These are phyloP conservation scores for Pseudanteris insignis DNA, from an alignment of 2,888 invertebrate genomes.

Conservation along the genomic window DNA sequence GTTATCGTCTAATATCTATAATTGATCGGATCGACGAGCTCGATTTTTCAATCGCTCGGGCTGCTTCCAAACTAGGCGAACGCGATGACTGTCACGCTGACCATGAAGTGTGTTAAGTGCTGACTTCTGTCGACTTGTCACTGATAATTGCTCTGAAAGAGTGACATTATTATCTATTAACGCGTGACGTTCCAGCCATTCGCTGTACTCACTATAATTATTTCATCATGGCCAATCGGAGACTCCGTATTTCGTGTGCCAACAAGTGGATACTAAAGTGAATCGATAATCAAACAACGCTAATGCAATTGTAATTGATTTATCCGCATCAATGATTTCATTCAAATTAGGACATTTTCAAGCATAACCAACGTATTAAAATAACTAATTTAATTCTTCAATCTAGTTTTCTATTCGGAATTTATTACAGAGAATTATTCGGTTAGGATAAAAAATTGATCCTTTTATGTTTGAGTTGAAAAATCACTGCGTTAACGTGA, in stretches of 20 bases:
- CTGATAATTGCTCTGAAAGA: slow-evolving; percentile 41
- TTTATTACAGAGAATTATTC: too few relatives aligned
- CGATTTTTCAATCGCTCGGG: neutral
- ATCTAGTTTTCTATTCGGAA: too few relatives aligned
- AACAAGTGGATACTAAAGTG: slow-evolving; percentile 14
- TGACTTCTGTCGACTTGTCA: slow-evolving; percentile 43
- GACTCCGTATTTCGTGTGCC: slow-evolving; percentile 12
- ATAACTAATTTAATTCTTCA: too few relatives aligned
- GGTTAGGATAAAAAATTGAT: too few relatives aligned
- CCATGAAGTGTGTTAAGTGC: slow-evolving; percentile 44
- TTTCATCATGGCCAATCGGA: slow-evolving; percentile 32
- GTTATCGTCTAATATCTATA: slow-evolving; percentile 30
- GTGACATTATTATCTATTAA: slow-evolving; percentile 42
- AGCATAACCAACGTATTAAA: too few relatives aligned
- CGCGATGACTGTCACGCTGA: slow-evolving; percentile 42
- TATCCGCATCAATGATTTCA: too few relatives aligned
- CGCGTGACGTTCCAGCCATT: slow-evolving; percentile 27
- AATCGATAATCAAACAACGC: too few relatives aligned
- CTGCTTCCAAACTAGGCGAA: slow-evolving; percentile 29
- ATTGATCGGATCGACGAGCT: slow-evolving; percentile 23
- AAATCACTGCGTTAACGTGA: too few relatives aligned
- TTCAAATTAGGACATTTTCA: too few relatives aligned
- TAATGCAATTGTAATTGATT: too few relatives aligned
- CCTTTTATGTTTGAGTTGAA: too few relatives aligned
- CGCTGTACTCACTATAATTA: slow-evolving; percentile 23